These are phyloP conservation scores for Caenorhabditis macrosperma DNA, from an alignment of 2,888 invertebrate species.

Conservation along the genomic window DNA sequence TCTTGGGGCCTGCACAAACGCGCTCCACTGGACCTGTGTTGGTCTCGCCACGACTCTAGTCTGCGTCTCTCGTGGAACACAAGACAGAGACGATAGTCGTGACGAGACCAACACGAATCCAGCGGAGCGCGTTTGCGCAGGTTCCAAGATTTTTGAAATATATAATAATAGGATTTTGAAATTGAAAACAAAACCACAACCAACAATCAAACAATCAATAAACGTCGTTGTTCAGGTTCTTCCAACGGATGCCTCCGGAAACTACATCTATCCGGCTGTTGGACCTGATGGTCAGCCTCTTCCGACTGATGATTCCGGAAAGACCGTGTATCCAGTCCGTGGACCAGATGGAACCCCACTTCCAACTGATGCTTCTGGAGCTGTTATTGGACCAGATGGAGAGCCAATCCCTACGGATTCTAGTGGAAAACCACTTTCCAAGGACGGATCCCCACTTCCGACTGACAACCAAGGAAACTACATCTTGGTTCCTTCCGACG, in stretches of 20 bases:
- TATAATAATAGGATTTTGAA: too few species aligned
- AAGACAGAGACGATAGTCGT: too few species aligned
- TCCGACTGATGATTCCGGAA: slow-evolving; percentile 29
- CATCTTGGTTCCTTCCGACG: slow-evolving; percentile 30
- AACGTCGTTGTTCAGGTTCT: slow-evolving; percentile 3
- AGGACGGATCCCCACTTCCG: slow-evolving; percentile 58
- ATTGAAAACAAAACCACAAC: too few species aligned
- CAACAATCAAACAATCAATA: too few species aligned
- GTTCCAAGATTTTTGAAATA: too few species aligned
- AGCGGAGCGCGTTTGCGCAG: too few species aligned
- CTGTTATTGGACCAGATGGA: slow-evolving; percentile 63
- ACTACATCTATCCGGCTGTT: slow-evolving; percentile 51
- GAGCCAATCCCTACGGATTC: slow-evolving; percentile 62
- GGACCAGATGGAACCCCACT: slow-evolving; percentile 59
- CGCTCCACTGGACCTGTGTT: too few species aligned
- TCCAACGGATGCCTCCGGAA: slow-evolving; percentile 42
- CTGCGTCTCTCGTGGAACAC: too few species aligned
- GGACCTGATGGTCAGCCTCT: slow-evolving; percentile 39
- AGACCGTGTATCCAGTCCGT: slow-evolving; percentile 14
- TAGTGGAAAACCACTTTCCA: slow-evolving; percentile 56
- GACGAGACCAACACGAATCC: too few species aligned
- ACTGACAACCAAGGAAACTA: slow-evolving; percentile 63
- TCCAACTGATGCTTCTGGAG: slow-evolving; percentile 53
- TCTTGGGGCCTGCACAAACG: too few species aligned
- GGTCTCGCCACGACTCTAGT: too few species aligned